Evolutionary conservation across 2,113 vertebrate genomes (phyloP).

Genomic region (Pogona vitticeps): DNA sequence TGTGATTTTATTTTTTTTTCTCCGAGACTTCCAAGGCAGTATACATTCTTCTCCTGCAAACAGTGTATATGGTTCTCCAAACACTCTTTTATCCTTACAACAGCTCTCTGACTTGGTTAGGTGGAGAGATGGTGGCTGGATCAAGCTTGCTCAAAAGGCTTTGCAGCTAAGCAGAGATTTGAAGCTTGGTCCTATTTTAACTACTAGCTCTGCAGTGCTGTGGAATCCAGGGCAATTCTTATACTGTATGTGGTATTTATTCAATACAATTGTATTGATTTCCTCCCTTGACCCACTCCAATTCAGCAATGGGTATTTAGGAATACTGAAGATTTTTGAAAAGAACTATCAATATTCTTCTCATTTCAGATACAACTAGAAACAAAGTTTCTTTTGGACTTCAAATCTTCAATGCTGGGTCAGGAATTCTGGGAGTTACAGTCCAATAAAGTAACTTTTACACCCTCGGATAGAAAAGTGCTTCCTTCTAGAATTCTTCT

Average conservation of each 20-base stretch:
- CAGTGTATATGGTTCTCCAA: neutral
- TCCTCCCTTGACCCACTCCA: neutral
- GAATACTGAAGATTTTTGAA: too few relatives aligned
- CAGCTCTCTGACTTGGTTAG: neutral
- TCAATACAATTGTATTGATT: neutral
- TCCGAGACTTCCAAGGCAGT: neutral
- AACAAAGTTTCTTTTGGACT: neutral
- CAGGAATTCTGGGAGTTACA: too few relatives aligned
- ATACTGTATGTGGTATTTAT: neutral
- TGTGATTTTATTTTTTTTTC: neutral
- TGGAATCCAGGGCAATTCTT: neutral
- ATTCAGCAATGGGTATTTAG: neutral
- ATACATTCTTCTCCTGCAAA: neutral
- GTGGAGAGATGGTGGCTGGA: neutral
- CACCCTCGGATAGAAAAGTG: too few relatives aligned
- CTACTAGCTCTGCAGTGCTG: neutral
- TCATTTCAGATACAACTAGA: neutral
- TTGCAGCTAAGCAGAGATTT: neutral
- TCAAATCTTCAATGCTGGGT: too few relatives aligned
- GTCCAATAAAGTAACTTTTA: too few relatives aligned
- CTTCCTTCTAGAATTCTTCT: conserved; percentile 7
- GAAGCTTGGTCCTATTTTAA: neutral
- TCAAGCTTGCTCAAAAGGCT: neutral
- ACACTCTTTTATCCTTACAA: neutral
- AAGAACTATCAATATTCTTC: neutral